Conservation (phyloP, 23 tunicate species). For the Oikopleura albicans region DNA sequence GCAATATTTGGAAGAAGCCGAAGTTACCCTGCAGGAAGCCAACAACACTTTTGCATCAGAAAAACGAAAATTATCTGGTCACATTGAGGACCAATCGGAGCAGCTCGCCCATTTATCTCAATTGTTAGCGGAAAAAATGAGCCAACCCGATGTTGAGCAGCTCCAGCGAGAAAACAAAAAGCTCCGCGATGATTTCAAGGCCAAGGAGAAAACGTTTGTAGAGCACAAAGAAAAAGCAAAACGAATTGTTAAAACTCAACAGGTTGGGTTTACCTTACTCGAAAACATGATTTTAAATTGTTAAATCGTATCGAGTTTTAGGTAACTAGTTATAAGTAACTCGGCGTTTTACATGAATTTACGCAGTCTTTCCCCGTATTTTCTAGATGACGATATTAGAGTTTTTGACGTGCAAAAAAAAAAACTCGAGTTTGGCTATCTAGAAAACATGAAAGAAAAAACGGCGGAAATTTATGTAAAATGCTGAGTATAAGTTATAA, state of each 20-base stretch:
- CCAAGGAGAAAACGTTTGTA: background rate
- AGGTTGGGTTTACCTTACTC: no score
- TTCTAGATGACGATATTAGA: no score
- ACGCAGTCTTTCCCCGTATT: no score
- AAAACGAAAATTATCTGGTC: background rate
- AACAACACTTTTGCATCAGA: background rate
- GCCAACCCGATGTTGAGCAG: background rate
- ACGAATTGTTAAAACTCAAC: background rate
- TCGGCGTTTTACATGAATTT: no score
- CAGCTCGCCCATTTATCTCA: background rate
- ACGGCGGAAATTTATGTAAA: no score
- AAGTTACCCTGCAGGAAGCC: background rate
- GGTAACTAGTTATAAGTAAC: no score
- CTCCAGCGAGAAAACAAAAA: background rate
- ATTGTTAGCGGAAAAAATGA: background rate
- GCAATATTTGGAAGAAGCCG: background rate
- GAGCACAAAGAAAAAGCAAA: slow-evolving; percentile 3
- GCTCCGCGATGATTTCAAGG: background rate
- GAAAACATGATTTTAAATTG: no score
- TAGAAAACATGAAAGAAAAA: no score
- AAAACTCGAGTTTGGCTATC: no score
- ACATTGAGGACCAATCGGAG: background rate
- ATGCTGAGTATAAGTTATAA: no score
- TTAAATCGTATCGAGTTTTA: no score
- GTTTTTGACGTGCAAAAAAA: no score